Evolutionary conservation across 1,140 invertebrate species (phyloP), one percentile per base, ranked within the genome.

Genomic region (Thrips palmi): DNA sequence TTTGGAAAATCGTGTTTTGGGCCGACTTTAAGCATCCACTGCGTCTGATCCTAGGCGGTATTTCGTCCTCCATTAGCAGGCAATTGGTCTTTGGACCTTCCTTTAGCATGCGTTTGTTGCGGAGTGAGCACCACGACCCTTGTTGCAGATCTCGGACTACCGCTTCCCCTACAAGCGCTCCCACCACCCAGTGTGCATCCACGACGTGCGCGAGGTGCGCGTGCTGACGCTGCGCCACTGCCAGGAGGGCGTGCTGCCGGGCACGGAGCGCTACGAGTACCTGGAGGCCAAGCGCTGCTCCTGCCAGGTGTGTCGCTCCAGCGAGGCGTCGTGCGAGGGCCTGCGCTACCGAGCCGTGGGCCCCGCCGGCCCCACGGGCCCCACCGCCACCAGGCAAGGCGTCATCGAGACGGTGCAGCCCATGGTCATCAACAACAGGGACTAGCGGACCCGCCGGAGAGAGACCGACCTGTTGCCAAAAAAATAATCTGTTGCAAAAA

Each of bases 131-230:
- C 17, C 12, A 12, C 17, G 6, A 8, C 27, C 12, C 21, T 37
- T 23, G 28, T 48, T 55, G 4, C 52, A 76, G 72, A 80, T 85
- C 39, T 73, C 77, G 0, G 81, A 87, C 55, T 87, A 76, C 70
- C 68, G 78, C 50, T 85, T 86, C 53, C 84, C 84, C 0, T 87
- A 73, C 51, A 87, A 85, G 53, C 66, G 72, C 23, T 81, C 78
- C 3, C 67, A 71, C 45, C 83, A 88, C 53, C 79, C 79, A 0
- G 81, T 87, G 1, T 88, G 84, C 55, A 71, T 82, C 11, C 82
- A 85, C 50, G 73, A 70, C 2, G 63, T 66, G 2, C 59, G 70
- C 1, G 63, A 60, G 33, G 51, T 57, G n/a, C 56, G 60, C 2
- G 55, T 60, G 12, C 67, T 68, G 1, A 58, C 54, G 4, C 54